Conservation (phyloP, 2,113 vertebrate genomes). For the Calidris pugnax region DNA sequence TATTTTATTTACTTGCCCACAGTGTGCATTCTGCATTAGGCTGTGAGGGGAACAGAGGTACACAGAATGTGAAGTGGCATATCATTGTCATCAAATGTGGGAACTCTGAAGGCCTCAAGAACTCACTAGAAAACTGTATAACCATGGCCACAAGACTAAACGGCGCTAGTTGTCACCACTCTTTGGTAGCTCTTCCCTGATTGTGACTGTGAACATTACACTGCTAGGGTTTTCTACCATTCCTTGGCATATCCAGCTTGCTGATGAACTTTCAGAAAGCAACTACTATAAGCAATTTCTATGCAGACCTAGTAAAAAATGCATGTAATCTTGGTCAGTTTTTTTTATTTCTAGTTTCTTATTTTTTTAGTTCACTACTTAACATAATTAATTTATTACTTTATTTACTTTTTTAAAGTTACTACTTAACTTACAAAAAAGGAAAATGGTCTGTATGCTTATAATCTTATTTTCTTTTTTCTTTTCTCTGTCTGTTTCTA, state of each 20-base stretch:
- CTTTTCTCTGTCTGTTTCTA: background rate
- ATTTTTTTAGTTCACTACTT: background rate
- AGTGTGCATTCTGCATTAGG: background rate
- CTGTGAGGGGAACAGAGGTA: background rate
- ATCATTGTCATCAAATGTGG: background rate
- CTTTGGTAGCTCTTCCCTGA: background rate
- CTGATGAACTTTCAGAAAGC: background rate
- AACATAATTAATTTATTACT: background rate
- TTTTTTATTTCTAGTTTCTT: background rate
- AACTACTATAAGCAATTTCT: background rate
- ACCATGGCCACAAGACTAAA: background rate
- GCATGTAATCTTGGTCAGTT: background rate
- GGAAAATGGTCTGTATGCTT: accelerated
- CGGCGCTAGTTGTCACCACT: background rate
- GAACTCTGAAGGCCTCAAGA: background rate
- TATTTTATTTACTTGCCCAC: background rate
- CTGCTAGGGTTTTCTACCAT: background rate
- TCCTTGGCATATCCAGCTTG: background rate
- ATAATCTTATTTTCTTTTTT: background rate
- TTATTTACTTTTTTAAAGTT: background rate
- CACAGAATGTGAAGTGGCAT: background rate
- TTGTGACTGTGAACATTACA: background rate
- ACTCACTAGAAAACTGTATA: background rate
- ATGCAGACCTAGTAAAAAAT: background rate
- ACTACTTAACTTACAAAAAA: background rate